Evolutionary conservation across 2,113 vertebrate species (phyloP).

Genomic region (Myotis brandtii): DNA sequence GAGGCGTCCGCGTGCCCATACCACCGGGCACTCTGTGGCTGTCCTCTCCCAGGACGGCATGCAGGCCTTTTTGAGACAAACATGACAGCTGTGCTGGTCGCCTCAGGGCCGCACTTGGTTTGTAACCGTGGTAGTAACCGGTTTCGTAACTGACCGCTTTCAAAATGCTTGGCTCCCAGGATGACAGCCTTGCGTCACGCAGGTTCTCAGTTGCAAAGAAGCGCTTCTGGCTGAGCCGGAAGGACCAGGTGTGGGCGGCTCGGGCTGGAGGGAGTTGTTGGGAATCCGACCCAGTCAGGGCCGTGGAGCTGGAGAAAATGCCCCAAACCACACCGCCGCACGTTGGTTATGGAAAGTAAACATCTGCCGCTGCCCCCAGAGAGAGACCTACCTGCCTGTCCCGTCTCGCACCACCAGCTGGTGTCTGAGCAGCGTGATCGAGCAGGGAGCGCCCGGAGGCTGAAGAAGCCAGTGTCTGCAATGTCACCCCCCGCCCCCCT

Average conservation of each 20-base stretch:
- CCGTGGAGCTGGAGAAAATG: background rate
- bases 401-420: rapidly evolving
- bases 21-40: rapidly evolving
- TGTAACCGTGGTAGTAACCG: background rate
- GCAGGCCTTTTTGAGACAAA: background rate
- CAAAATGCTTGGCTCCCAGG: no score
- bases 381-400: background rate
- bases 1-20: rapidly evolving
- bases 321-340: rapidly evolving
- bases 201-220: background rate
- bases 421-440: background rate
- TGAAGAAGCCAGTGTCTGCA: background rate
- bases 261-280: rapidly evolving
- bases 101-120: background rate
- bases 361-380: rapidly evolving
- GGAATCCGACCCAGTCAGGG: background rate
- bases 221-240: background rate
- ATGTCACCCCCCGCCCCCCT: background rate
- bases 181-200: rapidly evolving
- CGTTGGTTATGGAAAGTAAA: background rate
- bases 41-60: rapidly evolving
- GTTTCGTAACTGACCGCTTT: background rate
- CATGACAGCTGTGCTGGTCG: rapidly evolving
- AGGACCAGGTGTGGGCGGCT: background rate
- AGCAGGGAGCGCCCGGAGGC: rapidly evolving